Evolutionary conservation across 2,888 invertebrate species (phyloP), one percentile per base, ranked within the genome.

Genomic region (Lepidocyrtinus sp.): DNA sequence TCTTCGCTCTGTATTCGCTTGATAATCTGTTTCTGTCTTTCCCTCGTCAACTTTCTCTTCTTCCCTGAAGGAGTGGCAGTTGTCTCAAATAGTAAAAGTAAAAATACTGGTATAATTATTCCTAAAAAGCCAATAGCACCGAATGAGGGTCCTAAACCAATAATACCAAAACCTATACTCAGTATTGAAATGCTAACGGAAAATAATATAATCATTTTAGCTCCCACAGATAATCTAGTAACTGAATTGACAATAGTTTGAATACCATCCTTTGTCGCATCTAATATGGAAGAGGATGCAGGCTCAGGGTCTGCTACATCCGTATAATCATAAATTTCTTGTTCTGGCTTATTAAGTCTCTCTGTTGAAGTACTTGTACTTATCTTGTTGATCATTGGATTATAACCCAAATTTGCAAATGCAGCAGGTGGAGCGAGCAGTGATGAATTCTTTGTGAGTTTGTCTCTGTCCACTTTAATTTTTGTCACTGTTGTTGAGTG

Each of bases 201-300:
- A 74, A 84, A 83, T 36, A 84, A 64, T 2, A 84, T 25, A n/a
- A 75, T 65, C 61, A 83, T 76, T 73, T 81, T 84, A 7, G 83
- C 75, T 7, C 68, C 59, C 19, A 26, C 63, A 17, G 78, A 75
- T 12, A 82, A 45, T 46, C 65, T 27, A 17, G 75, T 77, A 9
- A 83, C 63, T n/a, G 81, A 62, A 25, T 68, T n/a, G 0, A 80
- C 63, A 45, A 82, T 70, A 69, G 24, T 75, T 68, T 17, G 59
- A 17, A 82, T 59, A 21, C 75, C 69, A 21, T 81, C 81, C 59
- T 67, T 77, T 24, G 84, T 82, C 3, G 70, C 82, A 45, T 84
- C 77, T 15, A 83, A 26, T 25, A 83, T 67, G 15, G 63, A 50
- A 0, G 67, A 62, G 5, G 72, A 55, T 7, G 63, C 15, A 3